Evolutionary conservation across 2,888 invertebrate genomes (phyloP), one percentile per base, ranked within the genome.

Genomic region (Liopterus haemorrhoidalis): DNA sequence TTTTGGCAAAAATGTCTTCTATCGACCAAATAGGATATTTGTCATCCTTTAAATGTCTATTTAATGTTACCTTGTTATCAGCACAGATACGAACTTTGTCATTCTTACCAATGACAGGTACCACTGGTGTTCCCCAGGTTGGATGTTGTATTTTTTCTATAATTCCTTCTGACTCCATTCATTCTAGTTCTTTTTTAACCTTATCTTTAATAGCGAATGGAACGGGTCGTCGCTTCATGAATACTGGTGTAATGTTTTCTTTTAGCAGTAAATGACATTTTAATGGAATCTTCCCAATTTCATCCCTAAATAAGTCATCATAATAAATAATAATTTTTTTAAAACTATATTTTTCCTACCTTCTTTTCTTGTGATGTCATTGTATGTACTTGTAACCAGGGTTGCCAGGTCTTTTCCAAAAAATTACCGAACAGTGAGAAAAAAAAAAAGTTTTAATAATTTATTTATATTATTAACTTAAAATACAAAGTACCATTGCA

Each of bases 1-100:
- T 41, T 41, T 52, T 49, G 9, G 48, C 39, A 35, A 55, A 53
- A 24, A 52, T 33, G 25, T 54, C 44, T 41, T 55, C 48, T 8
- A 52, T 46, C 41, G 37, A 33, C n/a, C 51, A 53, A 45, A 54
- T 66, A 3, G 71, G 70, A 31, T 49, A 50, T 14, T 38, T 15
- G 16, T 43, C 40, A 14, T 49, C 45, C 39, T 49, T 21, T 19
- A 53, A 20, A 2, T 37, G 9, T 16, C 25, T 20, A 18, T 46
- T 46, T 5, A 49, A 22, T 14, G 24, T 36, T 12, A 18, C 32
- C 15, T 47, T 47, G 2, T 47, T 33, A 21, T 42, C 42, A 9
- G 22, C 46, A 33, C 43, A 43, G 4, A 49, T n/a, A 20, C 49
- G 22, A 15, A 49, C 33, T 19, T 19, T 25, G 5, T 41, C 46